A percentile compares a stretch with the other conserved stretches of the same genome.
Evolutionary conservation across 2,797 vertebrate species (phyloP).

Genomic region (Micromesistius poutassou): DNA sequence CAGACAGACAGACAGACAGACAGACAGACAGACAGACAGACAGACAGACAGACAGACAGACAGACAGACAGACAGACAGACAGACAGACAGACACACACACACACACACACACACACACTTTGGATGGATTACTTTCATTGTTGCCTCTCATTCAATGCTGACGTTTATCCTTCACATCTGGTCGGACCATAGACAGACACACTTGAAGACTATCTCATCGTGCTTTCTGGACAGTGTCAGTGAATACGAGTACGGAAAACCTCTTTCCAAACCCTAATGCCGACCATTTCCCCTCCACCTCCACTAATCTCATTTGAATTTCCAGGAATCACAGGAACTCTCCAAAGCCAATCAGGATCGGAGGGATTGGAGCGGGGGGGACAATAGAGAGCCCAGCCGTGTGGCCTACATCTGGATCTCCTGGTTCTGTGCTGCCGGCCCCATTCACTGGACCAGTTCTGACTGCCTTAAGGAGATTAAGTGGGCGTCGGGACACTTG

Average conservation of each 20-base stretch:
- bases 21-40: not conserved
- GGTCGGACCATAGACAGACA: not conserved
- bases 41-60: no score
- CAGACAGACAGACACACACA: slow-evolving; percentile 16
- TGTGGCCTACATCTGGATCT: no score
- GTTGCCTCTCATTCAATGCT: not conserved
- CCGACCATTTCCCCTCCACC: not conserved
- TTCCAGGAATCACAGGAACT: no score
- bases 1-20: slow-evolving; percentile 1
- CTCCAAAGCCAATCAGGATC: no score
- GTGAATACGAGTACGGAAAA: no score
- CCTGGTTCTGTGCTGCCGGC: slow-evolving; percentile 30
- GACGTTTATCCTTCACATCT: not conserved
- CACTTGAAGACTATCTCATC: not conserved
- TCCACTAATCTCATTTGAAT: no score
- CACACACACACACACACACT: not conserved
- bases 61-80: not conserved
- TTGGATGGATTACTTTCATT: not conserved
- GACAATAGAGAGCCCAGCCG: no score
- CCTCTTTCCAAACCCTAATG: not conserved
- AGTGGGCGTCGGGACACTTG: slow-evolving; percentile 48
- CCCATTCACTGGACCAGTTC: slow-evolving; percentile 54
- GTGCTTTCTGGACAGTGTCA: no score
- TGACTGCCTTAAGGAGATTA: slow-evolving; percentile 58
- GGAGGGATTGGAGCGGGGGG: no score